These are phyloP conservation scores for Lochmaea crataegi DNA, from an alignment of 2,888 invertebrate species.

Conservation along the genomic window DNA sequence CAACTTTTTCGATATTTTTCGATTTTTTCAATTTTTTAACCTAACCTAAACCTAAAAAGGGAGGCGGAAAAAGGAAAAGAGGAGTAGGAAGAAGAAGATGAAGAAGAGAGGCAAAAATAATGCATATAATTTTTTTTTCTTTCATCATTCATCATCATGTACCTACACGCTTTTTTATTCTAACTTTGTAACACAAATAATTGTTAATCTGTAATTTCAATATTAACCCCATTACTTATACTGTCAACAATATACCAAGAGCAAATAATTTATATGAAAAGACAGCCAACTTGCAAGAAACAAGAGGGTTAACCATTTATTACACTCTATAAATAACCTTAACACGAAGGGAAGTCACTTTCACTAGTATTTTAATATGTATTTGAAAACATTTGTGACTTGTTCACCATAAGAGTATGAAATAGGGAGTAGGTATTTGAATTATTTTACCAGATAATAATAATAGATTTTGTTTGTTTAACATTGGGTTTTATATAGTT, in stretches of 20 bases:
- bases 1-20: no score
- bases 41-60: no score
- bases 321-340: slow-evolving; percentile 35
- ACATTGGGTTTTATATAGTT: no score
- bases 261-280: slow-evolving; percentile 7
- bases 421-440: neutral
- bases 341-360: slow-evolving; percentile 12
- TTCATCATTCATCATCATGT: no score
- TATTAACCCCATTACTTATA: neutral
- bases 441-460: neutral
- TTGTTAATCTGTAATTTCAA: neutral
- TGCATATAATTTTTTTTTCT: no score
- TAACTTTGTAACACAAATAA: neutral
- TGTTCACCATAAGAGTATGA: neutral
- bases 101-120: no score
- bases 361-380: neutral
- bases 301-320: slow-evolving; percentile 38
- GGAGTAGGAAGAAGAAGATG: no score
- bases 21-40: no score
- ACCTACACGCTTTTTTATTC: no score
- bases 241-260: neutral
- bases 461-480: no score
- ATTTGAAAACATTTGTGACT: neutral
- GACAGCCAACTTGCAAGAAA: slow-evolving; percentile 36
- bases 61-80: no score